phyloP scores from a whole-genome alignment of 1,140 invertebrate species.

The Mycetomoellerius zeteki region DNA sequence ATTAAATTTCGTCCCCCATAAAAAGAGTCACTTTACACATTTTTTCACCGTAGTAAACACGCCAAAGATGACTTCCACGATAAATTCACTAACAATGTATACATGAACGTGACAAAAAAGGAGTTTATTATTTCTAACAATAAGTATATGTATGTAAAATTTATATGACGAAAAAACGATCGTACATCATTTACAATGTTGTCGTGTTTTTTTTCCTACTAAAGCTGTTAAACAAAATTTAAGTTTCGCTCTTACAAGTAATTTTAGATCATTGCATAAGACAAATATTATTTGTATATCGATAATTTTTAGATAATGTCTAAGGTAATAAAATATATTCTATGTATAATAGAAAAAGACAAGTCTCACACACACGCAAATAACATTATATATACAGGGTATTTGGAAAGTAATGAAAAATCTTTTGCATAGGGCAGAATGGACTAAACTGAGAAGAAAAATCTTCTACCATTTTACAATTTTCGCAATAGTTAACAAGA shows the following conservation, averaged over 20 bases:
- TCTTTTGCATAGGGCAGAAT: too few relatives aligned
- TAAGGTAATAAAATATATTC: neutral
- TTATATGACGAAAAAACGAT: neutral
- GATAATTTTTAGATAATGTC: neutral
- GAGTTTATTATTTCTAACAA: neutral
- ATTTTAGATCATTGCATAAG: neutral
- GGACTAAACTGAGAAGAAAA: too few relatives aligned
- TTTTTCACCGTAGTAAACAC: slow-evolving; percentile 22
- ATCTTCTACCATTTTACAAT: too few relatives aligned
- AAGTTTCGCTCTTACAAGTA: neutral
- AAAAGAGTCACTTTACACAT: slow-evolving; percentile 18
- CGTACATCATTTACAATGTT: neutral
- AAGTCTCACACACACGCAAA: neutral
- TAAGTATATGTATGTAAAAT: neutral
- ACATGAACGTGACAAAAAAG: neutral
- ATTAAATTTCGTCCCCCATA: slow-evolving; percentile 64
- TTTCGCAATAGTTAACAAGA: too few relatives aligned
- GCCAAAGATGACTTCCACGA: neutral
- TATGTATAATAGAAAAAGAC: neutral
- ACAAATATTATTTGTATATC: neutral
- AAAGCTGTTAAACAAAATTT: neutral
- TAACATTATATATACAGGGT: neutral
- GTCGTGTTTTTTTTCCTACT: neutral
- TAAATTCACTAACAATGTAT: slow-evolving; percentile 6
- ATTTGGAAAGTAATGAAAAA: too few relatives aligned